A percentile compares a stretch with the other conserved stretches of the same genome.
These are phyloP conservation scores for Nixonia krombeini DNA, from an alignment of 1,140 invertebrate genomes.

Conservation along the genomic window DNA sequence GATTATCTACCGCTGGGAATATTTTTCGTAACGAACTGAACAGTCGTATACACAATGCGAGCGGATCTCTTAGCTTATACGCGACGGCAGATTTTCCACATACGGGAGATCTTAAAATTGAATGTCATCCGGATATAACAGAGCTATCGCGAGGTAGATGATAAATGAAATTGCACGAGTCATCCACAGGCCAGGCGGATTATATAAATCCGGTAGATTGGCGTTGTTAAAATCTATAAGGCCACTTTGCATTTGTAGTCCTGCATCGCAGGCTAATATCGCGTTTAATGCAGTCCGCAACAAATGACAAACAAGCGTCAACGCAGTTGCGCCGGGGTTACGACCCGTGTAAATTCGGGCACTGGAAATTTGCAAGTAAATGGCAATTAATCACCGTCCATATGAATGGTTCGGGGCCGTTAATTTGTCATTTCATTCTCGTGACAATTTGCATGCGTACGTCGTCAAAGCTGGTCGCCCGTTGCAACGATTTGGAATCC, in stretches of 20 bases:
- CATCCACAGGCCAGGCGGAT: not conserved
- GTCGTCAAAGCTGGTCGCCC: too few relatives aligned
- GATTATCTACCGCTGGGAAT: too few relatives aligned
- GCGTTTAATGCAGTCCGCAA: conserved; percentile 49
- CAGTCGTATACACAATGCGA: too few relatives aligned
- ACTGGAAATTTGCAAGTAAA: conserved; percentile 69
- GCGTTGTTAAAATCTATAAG: conserved; percentile 36
- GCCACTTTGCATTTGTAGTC: conserved; percentile 27
- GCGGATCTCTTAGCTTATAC: too few relatives aligned
- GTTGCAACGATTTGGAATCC: conserved; percentile 29
- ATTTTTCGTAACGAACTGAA: too few relatives aligned
- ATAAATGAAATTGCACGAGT: conserved; percentile 1
- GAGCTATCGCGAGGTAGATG: not conserved
- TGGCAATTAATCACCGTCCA: conserved; percentile 68
- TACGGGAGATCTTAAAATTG: too few relatives aligned
- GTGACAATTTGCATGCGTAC: conserved; percentile 60
- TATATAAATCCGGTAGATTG: conserved; percentile 18
- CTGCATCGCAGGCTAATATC: conserved; percentile 25
- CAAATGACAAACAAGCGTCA: conserved; percentile 56
- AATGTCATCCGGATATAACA: not conserved
- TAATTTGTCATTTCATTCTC: conserved; percentile 63
- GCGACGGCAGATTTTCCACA: too few relatives aligned
- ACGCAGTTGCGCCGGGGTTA: conserved; percentile 31
- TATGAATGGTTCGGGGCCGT: conserved; percentile 60
- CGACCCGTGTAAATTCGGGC: conserved; percentile 56